A percentile compares a stretch with the other conserved stretches of the same genome.
phyloP scores from a whole-genome alignment of 1,140 invertebrate species.

The Steinernema khuongi region DNA sequence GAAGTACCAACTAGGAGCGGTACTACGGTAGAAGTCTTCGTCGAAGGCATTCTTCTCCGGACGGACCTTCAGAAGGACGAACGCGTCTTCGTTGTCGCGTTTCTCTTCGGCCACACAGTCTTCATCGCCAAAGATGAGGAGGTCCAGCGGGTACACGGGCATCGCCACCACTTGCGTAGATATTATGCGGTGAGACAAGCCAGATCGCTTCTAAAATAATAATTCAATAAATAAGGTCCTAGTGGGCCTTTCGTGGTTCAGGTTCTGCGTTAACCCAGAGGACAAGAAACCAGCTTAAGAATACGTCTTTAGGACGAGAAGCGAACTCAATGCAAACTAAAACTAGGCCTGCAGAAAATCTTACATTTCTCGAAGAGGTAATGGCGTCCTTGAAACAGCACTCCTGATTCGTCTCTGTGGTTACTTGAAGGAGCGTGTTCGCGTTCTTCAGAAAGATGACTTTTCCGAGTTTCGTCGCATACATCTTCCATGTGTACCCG shows the following conservation, averaged over 20 bases:
- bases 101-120: not conserved
- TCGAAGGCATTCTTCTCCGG: not conserved
- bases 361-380: not conserved
- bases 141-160: not conserved
- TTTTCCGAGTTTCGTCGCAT: not conserved
- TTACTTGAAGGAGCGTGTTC: not conserved
- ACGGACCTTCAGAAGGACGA: not conserved
- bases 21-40: not conserved
- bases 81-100: not conserved
- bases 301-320: no score
- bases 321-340: no score
- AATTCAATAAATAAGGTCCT: no score
- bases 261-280: no score
- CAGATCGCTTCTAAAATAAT: not conserved
- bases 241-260: no score
- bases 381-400: conserved; percentile 1
- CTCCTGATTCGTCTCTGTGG: not conserved
- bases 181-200: not conserved
- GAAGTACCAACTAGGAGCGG: not conserved
- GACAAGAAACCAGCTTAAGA: no score
- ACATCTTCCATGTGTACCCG: not conserved
- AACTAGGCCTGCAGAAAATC: no score
- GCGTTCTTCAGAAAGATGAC: not conserved
- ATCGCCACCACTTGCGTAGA: not conserved
- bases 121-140: not conserved